These are phyloP conservation scores for Etheostoma perlongum DNA, from an alignment of 2,797 vertebrate species.

Conservation along the genomic window DNA sequence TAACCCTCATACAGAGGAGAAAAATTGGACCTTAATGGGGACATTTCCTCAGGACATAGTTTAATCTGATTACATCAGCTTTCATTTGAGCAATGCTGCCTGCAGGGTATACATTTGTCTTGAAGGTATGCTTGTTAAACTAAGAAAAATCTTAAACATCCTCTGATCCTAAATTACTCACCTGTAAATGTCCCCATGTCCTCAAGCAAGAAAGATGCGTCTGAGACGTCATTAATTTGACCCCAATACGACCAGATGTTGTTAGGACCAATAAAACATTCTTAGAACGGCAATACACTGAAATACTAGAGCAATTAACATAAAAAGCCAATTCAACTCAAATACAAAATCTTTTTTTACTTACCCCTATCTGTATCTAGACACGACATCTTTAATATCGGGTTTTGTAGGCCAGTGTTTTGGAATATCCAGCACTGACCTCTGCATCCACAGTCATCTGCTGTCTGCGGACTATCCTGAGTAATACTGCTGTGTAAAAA, in stretches of 20 bases:
- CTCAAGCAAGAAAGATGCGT: not conserved
- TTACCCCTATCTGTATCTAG: not conserved
- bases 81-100: conserved; percentile 82
- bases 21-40: conserved; percentile 80
- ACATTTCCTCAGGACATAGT: conserved; percentile 83
- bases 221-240: not conserved
- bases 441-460: not conserved
- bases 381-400: not conserved
- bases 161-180: conserved; percentile 17
- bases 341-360: not conserved
- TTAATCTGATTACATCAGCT: conserved; percentile 85
- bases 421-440: not conserved
- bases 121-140: conserved; percentile 39
- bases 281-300: not conserved
- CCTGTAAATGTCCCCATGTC: conserved; percentile 35
- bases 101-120: conserved; percentile 61
- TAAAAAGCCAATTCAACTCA: not conserved
- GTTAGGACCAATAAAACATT: not conserved
- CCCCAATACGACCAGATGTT: not conserved
- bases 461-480: not conserved
- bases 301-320: not conserved
- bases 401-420: not conserved
- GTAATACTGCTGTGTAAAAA: not conserved
- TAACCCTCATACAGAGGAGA: conserved; percentile 81
- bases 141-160: conserved; percentile 18